Evolutionary conservation across 2,888 invertebrate species (phyloP).

Genomic region (Ceramica pisi): DNA sequence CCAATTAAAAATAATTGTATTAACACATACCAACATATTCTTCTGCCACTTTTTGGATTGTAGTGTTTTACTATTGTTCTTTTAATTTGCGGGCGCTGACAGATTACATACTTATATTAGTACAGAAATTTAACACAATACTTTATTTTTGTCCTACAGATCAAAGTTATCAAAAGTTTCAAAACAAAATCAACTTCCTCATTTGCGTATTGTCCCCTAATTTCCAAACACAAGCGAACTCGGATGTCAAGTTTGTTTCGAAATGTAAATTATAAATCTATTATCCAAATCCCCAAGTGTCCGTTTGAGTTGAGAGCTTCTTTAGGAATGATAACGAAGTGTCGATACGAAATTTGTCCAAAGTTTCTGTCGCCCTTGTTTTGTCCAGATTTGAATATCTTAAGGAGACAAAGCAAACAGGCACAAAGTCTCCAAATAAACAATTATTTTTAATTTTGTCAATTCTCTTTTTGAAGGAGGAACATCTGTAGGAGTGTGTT

Average conservation of each 20-base stretch:
- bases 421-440: constrained; percentile 41
- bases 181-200: constrained; percentile 48
- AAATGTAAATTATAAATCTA: constrained; percentile 66
- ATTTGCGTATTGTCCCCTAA: constrained; percentile 47
- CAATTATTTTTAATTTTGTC: constrained; percentile 62
- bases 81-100: no score
- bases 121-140: no score
- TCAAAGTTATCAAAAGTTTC: constrained; percentile 25
- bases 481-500: constrained; percentile 34
- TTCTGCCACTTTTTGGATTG: no score
- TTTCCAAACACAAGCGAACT: constrained; percentile 56
- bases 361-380: constrained; percentile 60
- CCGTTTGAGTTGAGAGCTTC: constrained; percentile 64
- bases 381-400: constrained; percentile 66
- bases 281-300: constrained; percentile 63
- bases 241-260: constrained; percentile 60
- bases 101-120: no score
- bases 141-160: not conserved
- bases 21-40: no score
- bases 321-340: constrained; percentile 64
- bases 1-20: no score
- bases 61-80: no score
- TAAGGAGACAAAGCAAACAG: constrained; percentile 62
- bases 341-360: constrained; percentile 63
- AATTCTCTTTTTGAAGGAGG: constrained; percentile 46